Base-by-base conservation (phyloP, 2,888 invertebrate genomes). In the Proisotoma minuta region DNA sequence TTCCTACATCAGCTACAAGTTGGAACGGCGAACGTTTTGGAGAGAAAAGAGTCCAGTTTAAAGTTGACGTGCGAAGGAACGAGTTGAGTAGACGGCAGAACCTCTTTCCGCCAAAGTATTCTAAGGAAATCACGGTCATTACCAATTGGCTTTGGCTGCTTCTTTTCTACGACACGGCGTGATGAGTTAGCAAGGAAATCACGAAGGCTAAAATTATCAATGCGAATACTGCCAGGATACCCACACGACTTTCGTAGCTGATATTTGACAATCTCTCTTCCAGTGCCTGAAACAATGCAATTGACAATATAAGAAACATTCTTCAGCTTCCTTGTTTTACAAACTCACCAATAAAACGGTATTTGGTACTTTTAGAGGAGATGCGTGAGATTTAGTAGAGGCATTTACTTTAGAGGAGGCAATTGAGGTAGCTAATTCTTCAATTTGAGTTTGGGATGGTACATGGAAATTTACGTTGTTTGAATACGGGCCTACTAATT, bases 401-500 rank as follows among this genome's bases (percentile, higher is more conserved):
- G 68, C 66, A 67, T 69, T 65, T 50, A 57, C 34, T 63, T 69
- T 67, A 51, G 66, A 67, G 49, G 60, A 59, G 40, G 60, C 22
- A 29, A 58, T 51, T n/a, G 34, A 34, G 34, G 15, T 34, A 15
- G 15, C 34, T 10, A 34, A 15, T 47, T 65, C 65, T 56, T 67
- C 60, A 29, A 12, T 43, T 23, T 27, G 10, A 47, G 47, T n/a
- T 5, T 59, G 57, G 50, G 47, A 34, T 24, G 76, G 75, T 63
- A 75, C 73, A 56, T 82, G 79, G 76, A 88, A 83, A 59, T 83
- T 83, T 73, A 85, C 78, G 54, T 83, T 78, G 58, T 84, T 82
- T 69, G 90, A 88, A 79, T 84, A 87, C 66, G 88, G 85, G 65
- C 91, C 87, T 63, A 83, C 78, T 72, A 89, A 81, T 74, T 83